These are phyloP conservation scores for Xanthorhoe designata DNA, from an alignment of 2,888 invertebrate species.

Conservation along the genomic window DNA sequence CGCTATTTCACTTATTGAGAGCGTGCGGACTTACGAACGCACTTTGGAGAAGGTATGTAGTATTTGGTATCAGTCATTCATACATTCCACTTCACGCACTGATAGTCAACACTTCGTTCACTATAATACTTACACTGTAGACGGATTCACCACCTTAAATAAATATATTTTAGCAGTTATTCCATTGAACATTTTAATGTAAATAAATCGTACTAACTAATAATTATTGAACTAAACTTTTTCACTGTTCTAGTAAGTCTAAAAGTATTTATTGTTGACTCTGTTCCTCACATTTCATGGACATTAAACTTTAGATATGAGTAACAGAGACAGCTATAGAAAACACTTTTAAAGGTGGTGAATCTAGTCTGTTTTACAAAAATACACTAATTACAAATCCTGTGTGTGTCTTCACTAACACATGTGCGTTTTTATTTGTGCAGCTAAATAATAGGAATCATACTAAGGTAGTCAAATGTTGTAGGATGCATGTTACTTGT, in stretches of 20 bases:
- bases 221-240: too few relatives aligned
- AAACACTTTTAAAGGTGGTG: slow-evolving; percentile 15
- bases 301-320: slow-evolving; percentile 13
- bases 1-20: slow-evolving; percentile 99
- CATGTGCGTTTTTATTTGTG: slow-evolving; percentile 81
- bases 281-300: slow-evolving; percentile 11
- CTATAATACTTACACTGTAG: slow-evolving; percentile 61
- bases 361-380: slow-evolving; percentile 23
- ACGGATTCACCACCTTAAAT: slow-evolving; percentile 16
- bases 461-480: slow-evolving; percentile 80
- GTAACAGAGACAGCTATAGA: slow-evolving; percentile 18
- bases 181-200: not conserved
- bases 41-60: slow-evolving; percentile 96
- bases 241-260: too few relatives aligned
- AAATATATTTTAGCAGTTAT: not conserved
- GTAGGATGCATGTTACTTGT: slow-evolving; percentile 60
- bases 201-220: too few relatives aligned
- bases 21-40: slow-evolving; percentile 98
- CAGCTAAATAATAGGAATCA: slow-evolving; percentile 87
- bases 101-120: slow-evolving; percentile 68
- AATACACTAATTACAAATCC: slow-evolving; percentile 15
- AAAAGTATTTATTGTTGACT: slow-evolving; percentile 10
- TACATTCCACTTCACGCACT: slow-evolving; percentile 57
- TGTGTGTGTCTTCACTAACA: slow-evolving; percentile 72
- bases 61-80: slow-evolving; percentile 5